Base-by-base conservation (phyloP, 2,113 vertebrate genomes). In the Trichomycterus rosablanca region DNA sequence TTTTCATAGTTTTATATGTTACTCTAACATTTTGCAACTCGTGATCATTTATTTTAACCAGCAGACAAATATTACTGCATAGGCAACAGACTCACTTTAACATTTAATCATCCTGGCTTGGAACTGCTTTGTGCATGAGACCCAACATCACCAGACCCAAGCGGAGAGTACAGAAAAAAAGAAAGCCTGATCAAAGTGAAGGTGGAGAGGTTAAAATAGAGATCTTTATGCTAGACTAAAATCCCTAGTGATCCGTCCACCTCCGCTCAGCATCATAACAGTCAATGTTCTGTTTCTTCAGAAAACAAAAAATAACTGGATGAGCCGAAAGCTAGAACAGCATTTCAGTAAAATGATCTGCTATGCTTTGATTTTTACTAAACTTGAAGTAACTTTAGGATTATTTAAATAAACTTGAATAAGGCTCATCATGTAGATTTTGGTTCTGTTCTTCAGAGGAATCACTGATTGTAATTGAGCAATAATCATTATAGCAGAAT, bases 401-500 rank as follows among this genome's bases (percentile, higher is more conserved):
- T 34, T 18, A 2, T 44, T 63, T 23, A 44, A 53, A 63, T 44
- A 4, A 30, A 51, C 40, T 34, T 53, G 3, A 53, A 23, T 34
- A 4, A 44, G 26, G 34, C 7, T 63, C 26, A 52, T 63, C 53
- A 43, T 52, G 8, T 72, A 75, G 76, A 79, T 76, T 68, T 76
- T 79, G 75, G 75, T 78, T 83, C 74, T 73, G 75, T 82, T 80
- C 78, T 79, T 70, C 66, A 74, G 68, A 68, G 74, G 68, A 81
- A 78, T 77, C 71, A 77, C 54, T 74, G 75, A 80, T 74, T 73
- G 76, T 81, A 80, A 82, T 79, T 82, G 73, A 76, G 80, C 79
- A 84, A 80, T 75, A 78, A 76, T 79, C 74, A 62, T 15, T n/a
- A n/a, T n/a, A n/a, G n/a, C n/a, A n/a, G n/a, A n/a, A n/a, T n/a